These are phyloP conservation scores for Telmatochromis sp. DNA, from an alignment of 2,113 vertebrate species.

Conservation along the genomic window DNA sequence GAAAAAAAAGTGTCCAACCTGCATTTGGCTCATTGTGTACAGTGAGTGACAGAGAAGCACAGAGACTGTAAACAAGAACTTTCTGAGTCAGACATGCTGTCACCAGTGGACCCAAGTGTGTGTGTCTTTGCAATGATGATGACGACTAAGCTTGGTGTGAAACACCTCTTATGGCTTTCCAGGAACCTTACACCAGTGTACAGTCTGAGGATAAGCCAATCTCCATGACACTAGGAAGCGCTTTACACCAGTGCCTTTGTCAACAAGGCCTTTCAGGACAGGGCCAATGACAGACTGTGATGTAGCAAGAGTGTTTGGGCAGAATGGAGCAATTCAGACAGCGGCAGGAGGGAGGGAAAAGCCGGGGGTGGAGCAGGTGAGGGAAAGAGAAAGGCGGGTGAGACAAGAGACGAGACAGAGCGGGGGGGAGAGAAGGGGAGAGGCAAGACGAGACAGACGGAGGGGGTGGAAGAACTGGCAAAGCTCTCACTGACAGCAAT, in stretches of 20 bases:
- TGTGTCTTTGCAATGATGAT: not conserved
- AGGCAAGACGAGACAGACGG: slow-evolving; percentile 20
- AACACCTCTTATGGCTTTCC: slow-evolving; percentile 5
- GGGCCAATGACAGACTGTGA: slow-evolving; percentile 48
- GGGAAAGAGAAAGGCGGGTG: slow-evolving; percentile 30
- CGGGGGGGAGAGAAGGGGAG: not conserved
- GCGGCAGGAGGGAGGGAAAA: not conserved
- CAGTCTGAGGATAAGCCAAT: slow-evolving; percentile 11
- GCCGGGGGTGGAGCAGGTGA: not conserved
- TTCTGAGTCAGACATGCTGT: slow-evolving; percentile 43
- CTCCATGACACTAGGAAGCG: slow-evolving; percentile 38
- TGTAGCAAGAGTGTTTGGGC: slow-evolving; percentile 46
- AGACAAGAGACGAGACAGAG: slow-evolving; percentile 42
- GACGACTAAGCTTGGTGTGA: not conserved
- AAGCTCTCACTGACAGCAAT: slow-evolving; percentile 60
- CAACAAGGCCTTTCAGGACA: slow-evolving; percentile 40
- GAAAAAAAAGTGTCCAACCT: slow-evolving; percentile 11
- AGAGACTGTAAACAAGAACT: slow-evolving; percentile 17
- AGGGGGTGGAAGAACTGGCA: slow-evolving; percentile 29
- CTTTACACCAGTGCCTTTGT: slow-evolving; percentile 57
- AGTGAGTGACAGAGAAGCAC: not conserved
- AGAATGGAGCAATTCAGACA: slow-evolving; percentile 52
- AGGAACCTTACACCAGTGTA: slow-evolving; percentile 24
- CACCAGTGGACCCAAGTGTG: not conserved
- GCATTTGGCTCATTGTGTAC: slow-evolving; percentile 2